Percentiles rank a stretch among this genome's conserved stretches.
Evolutionary conservation across 2,797 vertebrate species (phyloP).

Genomic region (Telmatherina bonti): DNA sequence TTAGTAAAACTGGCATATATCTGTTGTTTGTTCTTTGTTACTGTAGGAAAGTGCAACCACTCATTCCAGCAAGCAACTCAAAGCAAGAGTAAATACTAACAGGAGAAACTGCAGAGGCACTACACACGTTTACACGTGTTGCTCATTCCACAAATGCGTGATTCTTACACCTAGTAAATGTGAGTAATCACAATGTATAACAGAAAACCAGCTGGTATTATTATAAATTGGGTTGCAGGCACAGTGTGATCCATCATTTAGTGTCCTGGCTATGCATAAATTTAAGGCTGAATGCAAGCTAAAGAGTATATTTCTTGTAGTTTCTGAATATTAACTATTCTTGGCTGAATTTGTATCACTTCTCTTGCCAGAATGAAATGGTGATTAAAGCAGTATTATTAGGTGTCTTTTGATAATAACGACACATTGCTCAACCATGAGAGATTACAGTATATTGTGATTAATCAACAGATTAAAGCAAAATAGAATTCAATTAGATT

Average conservation of each 20-base stretch:
- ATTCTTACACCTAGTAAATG: too few relatives aligned
- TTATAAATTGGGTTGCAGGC: background rate
- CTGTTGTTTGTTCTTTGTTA: too few relatives aligned
- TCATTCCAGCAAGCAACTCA: too few relatives aligned
- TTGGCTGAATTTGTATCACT: background rate
- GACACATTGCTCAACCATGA: background rate
- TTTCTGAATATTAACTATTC: background rate
- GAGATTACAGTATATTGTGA: constrained; percentile 1
- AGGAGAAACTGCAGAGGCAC: too few relatives aligned
- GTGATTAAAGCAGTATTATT: background rate
- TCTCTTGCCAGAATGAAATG: background rate
- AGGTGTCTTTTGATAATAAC: background rate
- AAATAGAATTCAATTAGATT: background rate
- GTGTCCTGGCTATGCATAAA: background rate
- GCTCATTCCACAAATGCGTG: too few relatives aligned
- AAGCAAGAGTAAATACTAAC: too few relatives aligned
- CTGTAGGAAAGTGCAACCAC: too few relatives aligned
- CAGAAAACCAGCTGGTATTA: too few relatives aligned
- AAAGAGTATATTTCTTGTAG: background rate
- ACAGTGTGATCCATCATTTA: background rate
- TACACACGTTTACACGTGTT: too few relatives aligned
- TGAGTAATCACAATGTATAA: too few relatives aligned
- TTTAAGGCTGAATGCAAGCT: too few relatives aligned
- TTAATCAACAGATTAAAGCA: constrained; percentile 3
- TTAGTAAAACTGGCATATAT: too few relatives aligned